Conservation (phyloP, 2,797 vertebrate genomes). For the Fratercula arctica region DNA sequence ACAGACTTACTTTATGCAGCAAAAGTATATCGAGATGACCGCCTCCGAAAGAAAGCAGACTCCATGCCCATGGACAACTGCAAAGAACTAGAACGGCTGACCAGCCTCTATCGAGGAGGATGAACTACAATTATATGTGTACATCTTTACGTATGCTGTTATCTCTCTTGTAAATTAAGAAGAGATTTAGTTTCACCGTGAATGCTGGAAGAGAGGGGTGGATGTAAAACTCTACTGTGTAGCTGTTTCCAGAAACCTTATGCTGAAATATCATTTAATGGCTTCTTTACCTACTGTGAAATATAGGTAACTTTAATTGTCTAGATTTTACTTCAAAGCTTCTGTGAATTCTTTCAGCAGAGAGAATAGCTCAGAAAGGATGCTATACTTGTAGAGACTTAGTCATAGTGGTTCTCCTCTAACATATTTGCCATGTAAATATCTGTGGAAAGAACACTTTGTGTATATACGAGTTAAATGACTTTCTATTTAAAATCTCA, state of each 20-base stretch:
- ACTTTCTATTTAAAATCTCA: conserved; percentile 78
- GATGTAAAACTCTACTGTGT: conserved; percentile 75
- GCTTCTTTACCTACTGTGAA: conserved; percentile 78
- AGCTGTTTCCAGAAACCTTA: conserved; percentile 77
- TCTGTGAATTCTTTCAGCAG: conserved; percentile 73
- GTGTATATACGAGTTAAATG: conserved; percentile 75
- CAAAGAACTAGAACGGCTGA: conserved; percentile 93
- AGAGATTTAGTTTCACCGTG: conserved; percentile 72
- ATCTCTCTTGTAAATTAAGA: conserved; percentile 67
- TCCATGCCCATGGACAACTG: conserved; percentile 97
- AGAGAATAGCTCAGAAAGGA: conserved; percentile 71
- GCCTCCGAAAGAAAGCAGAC: conserved; percentile 92
- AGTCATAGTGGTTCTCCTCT: conserved; percentile 73
- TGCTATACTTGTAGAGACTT: conserved; percentile 70
- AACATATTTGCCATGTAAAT: conserved; percentile 79
- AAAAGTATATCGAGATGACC: conserved; percentile 94
- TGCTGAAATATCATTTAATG: conserved; percentile 74
- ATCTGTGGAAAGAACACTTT: conserved; percentile 74
- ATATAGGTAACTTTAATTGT: conserved; percentile 74
- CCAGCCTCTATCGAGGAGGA: conserved; percentile 92
- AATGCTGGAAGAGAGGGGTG: conserved; percentile 69
- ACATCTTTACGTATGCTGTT: neutral
- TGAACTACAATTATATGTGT: conserved; percentile 69
- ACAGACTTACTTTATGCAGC: conserved; percentile 94
- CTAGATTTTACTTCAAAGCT: conserved; percentile 75